These are phyloP conservation scores for Holocentrus rufus DNA, from an alignment of 2,797 vertebrate species.

Conservation along the genomic window DNA sequence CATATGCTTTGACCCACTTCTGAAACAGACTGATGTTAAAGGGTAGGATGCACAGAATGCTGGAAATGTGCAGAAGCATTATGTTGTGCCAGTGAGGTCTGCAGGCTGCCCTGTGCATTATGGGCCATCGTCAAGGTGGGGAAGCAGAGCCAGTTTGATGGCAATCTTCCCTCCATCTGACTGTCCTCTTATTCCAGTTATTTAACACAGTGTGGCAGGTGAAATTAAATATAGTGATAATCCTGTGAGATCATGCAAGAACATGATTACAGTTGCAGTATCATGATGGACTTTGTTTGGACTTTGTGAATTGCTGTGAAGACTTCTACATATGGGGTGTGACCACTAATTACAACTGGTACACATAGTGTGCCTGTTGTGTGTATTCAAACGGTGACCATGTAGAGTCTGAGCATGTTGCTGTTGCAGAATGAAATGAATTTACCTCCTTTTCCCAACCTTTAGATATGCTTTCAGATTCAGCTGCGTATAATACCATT, in stretches of 20 bases:
- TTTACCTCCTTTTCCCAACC: conserved; percentile 32
- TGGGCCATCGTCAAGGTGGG: neutral
- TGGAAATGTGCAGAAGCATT: neutral
- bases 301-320: conserved; percentile 20
- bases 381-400: conserved; percentile 53
- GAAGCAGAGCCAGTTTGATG: conserved; percentile 15
- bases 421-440: conserved; percentile 58
- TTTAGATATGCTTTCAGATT: conserved; percentile 52
- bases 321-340: conserved; percentile 28
- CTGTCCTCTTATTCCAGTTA: conserved; percentile 14
- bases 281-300: conserved; percentile 30
- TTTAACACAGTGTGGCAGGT: conserved; percentile 12
- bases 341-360: conserved; percentile 40
- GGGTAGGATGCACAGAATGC: neutral
- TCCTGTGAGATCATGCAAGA: conserved; percentile 17
- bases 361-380: conserved; percentile 47
- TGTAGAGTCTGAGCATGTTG: conserved; percentile 61
- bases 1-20: conserved; percentile 12
- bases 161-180: conserved; percentile 25
- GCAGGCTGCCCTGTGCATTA: conserved; percentile 6
- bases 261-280: conserved; percentile 16
- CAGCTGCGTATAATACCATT: conserved; percentile 52
- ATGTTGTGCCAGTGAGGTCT: neutral
- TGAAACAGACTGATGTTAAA: neutral
- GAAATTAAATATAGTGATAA: neutral